Evolutionary conservation across 2,888 invertebrate genomes (phyloP).

Genomic region (Gerris lacustris): DNA sequence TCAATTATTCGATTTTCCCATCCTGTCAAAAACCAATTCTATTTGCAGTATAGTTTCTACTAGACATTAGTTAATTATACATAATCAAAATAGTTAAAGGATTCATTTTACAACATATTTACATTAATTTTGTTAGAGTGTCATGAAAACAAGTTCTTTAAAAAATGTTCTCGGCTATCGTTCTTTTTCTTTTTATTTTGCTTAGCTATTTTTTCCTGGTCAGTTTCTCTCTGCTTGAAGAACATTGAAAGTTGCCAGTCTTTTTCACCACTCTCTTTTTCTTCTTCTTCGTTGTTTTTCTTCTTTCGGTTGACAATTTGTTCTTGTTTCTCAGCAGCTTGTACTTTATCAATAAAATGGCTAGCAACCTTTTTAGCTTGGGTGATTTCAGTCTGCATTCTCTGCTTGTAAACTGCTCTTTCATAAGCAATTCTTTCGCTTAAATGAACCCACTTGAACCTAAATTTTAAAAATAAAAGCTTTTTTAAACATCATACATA

Average conservation of each 20-base stretch:
- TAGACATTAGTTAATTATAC: no score
- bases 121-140: neutral
- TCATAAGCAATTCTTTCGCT: constrained; percentile 89
- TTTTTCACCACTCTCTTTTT: constrained; percentile 7
- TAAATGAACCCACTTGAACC: constrained; percentile 93
- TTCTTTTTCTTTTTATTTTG: constrained; percentile 23
- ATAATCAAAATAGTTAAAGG: no score
- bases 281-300: constrained; percentile 19
- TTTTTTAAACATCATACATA: no score
- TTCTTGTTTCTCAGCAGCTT: constrained; percentile 52
- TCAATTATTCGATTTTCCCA: no score
- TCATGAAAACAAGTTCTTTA: constrained; percentile 21
- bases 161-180: constrained; percentile 28
- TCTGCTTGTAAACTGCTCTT: constrained; percentile 74
- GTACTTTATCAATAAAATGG: constrained; percentile 71
- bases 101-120: no score
- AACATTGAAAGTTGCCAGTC: neutral
- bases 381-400: constrained; percentile 71
- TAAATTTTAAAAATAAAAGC: constrained; percentile 32
- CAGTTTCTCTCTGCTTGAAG: constrained; percentile 28
- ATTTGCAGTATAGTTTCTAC: no score
- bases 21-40: no score
- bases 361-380: constrained; percentile 84
- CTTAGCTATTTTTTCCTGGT: constrained; percentile 23
- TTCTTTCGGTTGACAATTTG: constrained; percentile 40